Conservation (phyloP, 92 coral and sea anemone genomes). For the Epizoanthus rinbou region DNA sequence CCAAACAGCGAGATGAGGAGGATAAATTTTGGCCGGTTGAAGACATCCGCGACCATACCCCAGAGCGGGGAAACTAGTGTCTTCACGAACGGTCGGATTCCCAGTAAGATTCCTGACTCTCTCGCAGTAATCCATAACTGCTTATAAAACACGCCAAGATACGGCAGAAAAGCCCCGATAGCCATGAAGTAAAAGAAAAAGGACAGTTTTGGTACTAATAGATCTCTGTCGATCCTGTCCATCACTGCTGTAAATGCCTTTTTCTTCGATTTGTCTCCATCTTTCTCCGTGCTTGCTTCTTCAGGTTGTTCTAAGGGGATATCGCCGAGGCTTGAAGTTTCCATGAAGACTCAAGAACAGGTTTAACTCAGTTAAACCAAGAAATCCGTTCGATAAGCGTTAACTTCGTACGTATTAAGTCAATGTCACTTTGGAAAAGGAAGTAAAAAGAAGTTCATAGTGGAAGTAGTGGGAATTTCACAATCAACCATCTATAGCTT, state of each 20-base stretch:
- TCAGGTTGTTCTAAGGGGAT: constrained; percentile 19
- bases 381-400: background rate
- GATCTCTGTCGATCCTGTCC: constrained; percentile 59
- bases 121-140: constrained; percentile 89
- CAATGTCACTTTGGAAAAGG: background rate
- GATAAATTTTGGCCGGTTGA: constrained; percentile 73
- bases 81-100: constrained; percentile 83
- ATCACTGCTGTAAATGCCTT: constrained; percentile 23
- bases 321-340: constrained; percentile 39
- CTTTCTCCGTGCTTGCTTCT: constrained; percentile 17
- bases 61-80: constrained; percentile 86
- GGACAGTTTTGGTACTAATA: constrained; percentile 75
- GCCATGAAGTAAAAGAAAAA: constrained; percentile 91
- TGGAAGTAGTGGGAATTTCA: too few relatives aligned
- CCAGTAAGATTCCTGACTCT: constrained; percentile 80
- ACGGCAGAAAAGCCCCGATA: constrained; percentile 81
- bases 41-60: constrained; percentile 81
- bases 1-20: constrained; percentile 76
- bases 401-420: background rate
- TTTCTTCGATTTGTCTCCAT: constrained; percentile 18
- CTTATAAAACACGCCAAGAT: constrained; percentile 88
- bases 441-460: background rate
- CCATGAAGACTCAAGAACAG: constrained; percentile 4
- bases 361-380: background rate
- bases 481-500: background rate